Conservation (phyloP, 2,888 invertebrate genomes). For the Unio delphinus region DNA sequence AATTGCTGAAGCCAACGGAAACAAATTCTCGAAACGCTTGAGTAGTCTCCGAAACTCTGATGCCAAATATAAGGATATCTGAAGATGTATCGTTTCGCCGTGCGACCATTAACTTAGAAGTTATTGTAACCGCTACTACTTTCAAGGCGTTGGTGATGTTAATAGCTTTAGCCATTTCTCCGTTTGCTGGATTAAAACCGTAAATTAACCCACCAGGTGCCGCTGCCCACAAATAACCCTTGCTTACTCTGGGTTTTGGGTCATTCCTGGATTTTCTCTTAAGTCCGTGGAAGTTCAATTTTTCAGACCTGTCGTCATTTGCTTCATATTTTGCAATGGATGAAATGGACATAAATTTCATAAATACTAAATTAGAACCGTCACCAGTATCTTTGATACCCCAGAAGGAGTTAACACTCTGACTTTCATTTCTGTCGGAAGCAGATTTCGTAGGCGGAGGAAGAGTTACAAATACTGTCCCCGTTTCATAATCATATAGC, state of each 20-base stretch:
- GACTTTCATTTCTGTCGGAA: neutral
- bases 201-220: conserved; percentile 1
- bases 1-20: conserved; percentile 5
- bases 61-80: conserved; percentile 33
- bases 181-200: conserved; percentile 1
- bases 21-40: neutral
- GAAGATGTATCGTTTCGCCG: conserved; percentile 11
- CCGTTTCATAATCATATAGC: conserved; percentile 14
- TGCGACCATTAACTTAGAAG: conserved; percentile 29
- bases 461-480: conserved; percentile 12
- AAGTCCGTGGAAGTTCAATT: too few species aligned
- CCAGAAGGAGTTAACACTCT: conserved; percentile 13
- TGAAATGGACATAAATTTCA: conserved; percentile 3
- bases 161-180: conserved; percentile 1
- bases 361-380: conserved; percentile 6
- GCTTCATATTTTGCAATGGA: conserved; percentile 21
- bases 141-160: conserved; percentile 5
- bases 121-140: conserved; percentile 11
- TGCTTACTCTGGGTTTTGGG: neutral
- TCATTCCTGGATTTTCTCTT: neutral
- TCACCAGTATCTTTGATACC: conserved; percentile 13
- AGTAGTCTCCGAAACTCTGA: conserved; percentile 2
- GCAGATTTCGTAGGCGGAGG: conserved; percentile 10
- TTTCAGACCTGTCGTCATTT: neutral
- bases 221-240: conserved; percentile 5